Evolutionary conservation across 2,888 invertebrate genomes (phyloP).

Genomic region (Dioctria linearis): DNA sequence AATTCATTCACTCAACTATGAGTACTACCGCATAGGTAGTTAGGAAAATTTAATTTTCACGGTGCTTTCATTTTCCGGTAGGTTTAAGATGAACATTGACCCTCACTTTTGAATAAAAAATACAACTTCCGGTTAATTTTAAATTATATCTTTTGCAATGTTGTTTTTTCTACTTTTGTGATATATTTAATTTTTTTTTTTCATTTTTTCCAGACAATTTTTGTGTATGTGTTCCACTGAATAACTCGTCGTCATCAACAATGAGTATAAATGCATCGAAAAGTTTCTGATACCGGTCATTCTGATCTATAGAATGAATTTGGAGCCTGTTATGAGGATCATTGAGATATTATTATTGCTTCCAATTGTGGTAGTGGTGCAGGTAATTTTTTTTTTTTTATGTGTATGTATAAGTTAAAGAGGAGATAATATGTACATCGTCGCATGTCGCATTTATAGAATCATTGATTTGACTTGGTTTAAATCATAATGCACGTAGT

Average conservation of each 20-base stretch:
- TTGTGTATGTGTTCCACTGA: slow-evolving; percentile 36
- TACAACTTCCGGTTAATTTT: not conserved
- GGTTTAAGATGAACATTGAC: too few relatives aligned
- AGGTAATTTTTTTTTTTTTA: slow-evolving; percentile 56
- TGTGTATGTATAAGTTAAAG: too few relatives aligned
- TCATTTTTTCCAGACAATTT: slow-evolving; percentile 24
- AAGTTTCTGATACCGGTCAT: slow-evolving; percentile 35
- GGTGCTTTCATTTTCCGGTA: too few relatives aligned
- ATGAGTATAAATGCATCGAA: slow-evolving; percentile 40
- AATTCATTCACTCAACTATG: not conserved
- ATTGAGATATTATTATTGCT: slow-evolving; percentile 58
- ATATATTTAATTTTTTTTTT: not conserved
- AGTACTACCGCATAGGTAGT: not conserved
- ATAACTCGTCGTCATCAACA: slow-evolving; percentile 13
- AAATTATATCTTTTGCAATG: not conserved
- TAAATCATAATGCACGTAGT: too few relatives aligned
- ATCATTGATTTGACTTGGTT: too few relatives aligned
- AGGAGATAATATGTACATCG: too few relatives aligned
- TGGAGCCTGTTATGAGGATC: slow-evolving; percentile 58
- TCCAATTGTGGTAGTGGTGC: slow-evolving; percentile 57
- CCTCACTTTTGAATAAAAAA: too few relatives aligned
- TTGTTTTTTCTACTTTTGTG: not conserved
- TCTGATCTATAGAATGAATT: slow-evolving; percentile 58
- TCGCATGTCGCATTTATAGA: too few relatives aligned
- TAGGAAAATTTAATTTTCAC: too few relatives aligned